Base-by-base conservation (phyloP, 1,140 invertebrate genomes). In the Battus philenor region DNA sequence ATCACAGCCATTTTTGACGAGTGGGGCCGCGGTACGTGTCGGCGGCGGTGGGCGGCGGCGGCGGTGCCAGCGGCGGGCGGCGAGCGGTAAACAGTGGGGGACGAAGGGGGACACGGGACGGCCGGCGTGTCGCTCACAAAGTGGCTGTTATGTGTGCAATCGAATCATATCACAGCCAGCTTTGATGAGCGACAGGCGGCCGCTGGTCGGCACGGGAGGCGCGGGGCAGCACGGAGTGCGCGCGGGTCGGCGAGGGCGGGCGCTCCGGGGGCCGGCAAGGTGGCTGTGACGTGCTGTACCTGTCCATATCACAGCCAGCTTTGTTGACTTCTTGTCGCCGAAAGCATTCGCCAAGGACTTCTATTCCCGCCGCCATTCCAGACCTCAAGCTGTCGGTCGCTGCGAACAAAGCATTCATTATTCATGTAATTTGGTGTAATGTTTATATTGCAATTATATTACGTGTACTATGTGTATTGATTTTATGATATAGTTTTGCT, bases 1-100 rank as follows among this genome's bases (percentile, higher is more conserved):
- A 81, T 80, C 76, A 81, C 80, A 84, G 77, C 80, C 80, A 84
- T 76, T 84, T 81, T 84, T 81, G 78, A 84, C 78, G 80, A 84
- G 78, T 79, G 72, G 76, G 76, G 67, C 67, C 74, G 68, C 53
- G 68, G 17, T 66, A 62, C 51, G 29, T 27, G 10, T 17, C 52
- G 12, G 4, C 24, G 18, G 18, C 11, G 12, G n/a, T 9, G 7
- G n/a, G 6, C 2, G 2, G 20, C 20, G 8, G 20, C 20, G 20
- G 8, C 20, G 20, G 3, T 9, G 3, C n/a, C 2, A 7, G 8
- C n/a, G 5, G 2, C 17, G 10, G 20, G 6, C 11, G 11, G 13
- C 6, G 18, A 4, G 10, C 2, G 3, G 13, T 22, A 17, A 22
- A 32, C 49, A 8, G 16, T 44, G 5, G n/a, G 8, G 5, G 44